Percentiles rank a stretch among this genome's conserved stretches.
Conservation (phyloP, 2,797 vertebrate genomes). For the Brachymystax lenok region DNA sequence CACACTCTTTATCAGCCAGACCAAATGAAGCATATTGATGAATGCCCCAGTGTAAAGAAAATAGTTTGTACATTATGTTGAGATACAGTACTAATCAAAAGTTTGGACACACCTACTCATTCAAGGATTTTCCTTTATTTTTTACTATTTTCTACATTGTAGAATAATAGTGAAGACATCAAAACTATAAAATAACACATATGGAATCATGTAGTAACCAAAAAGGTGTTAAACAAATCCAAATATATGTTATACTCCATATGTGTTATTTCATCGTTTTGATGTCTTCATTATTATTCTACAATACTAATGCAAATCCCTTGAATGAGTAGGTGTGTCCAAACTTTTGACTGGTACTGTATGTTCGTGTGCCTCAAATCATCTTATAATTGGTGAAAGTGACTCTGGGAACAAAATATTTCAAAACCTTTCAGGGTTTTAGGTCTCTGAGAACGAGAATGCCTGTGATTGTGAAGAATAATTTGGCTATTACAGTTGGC, state of each 20-base stretch:
- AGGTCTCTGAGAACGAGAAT: slow-evolving; percentile 27
- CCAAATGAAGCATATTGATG: neutral
- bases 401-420: neutral
- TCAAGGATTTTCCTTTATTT: too few species aligned
- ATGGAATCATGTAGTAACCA: too few species aligned
- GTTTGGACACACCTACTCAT: too few species aligned
- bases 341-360: neutral
- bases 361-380: slow-evolving; percentile 26
- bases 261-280: too few species aligned
- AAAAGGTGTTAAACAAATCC: too few species aligned
- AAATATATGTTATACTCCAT: too few species aligned
- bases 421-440: neutral
- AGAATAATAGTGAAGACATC: too few species aligned
- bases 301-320: too few species aligned
- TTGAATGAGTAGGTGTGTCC: too few species aligned
- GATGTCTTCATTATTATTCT: too few species aligned
- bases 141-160: too few species aligned
- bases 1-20: neutral
- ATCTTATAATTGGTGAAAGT: slow-evolving; percentile 6
- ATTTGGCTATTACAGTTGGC: slow-evolving; percentile 40
- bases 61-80: slow-evolving; percentile 41
- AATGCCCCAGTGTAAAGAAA: neutral
- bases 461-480: slow-evolving; percentile 1
- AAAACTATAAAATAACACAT: too few species aligned
- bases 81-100: slow-evolving; percentile 10